Conservation (phyloP, 2,113 vertebrate species). For the Empidonax traillii region DNA sequence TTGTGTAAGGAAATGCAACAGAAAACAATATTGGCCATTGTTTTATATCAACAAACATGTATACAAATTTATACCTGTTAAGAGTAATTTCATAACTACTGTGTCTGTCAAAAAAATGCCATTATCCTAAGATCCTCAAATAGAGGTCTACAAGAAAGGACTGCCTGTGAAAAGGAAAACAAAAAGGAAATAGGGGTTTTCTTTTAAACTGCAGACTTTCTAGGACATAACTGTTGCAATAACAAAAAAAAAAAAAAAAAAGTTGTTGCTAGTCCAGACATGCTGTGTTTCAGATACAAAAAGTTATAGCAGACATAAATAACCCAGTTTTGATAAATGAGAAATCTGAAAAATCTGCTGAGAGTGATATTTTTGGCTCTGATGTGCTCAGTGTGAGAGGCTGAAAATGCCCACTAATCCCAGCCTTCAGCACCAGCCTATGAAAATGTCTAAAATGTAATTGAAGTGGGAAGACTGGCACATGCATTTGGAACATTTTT, state of each 20-base stretch:
- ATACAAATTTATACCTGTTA: neutral
- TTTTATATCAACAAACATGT: neutral
- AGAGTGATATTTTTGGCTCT: conserved; percentile 24
- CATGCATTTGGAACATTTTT: neutral
- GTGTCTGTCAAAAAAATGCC: neutral
- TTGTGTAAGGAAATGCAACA: neutral
- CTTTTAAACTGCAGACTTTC: neutral
- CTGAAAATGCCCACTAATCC: conserved; percentile 40
- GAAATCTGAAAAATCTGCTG: conserved; percentile 24
- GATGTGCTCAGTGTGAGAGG: neutral
- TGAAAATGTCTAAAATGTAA: neutral
- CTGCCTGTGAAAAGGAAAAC: neutral
- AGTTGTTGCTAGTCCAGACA: neutral
- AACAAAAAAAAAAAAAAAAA: neutral
- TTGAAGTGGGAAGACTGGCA: neutral
- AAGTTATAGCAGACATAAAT: conserved; percentile 17
- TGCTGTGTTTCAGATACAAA: neutral
- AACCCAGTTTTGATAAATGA: conserved; percentile 19
- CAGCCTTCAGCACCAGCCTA: conserved; percentile 5
- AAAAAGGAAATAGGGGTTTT: neutral
- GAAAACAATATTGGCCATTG: neutral
- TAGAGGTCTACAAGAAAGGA: neutral
- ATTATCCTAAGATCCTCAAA: neutral
- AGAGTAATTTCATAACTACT: neutral
- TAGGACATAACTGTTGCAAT: neutral